Base-by-base conservation (phyloP, 35 echinoderm and acorn worm genomes). In the Eucidaris tribuloides region DNA sequence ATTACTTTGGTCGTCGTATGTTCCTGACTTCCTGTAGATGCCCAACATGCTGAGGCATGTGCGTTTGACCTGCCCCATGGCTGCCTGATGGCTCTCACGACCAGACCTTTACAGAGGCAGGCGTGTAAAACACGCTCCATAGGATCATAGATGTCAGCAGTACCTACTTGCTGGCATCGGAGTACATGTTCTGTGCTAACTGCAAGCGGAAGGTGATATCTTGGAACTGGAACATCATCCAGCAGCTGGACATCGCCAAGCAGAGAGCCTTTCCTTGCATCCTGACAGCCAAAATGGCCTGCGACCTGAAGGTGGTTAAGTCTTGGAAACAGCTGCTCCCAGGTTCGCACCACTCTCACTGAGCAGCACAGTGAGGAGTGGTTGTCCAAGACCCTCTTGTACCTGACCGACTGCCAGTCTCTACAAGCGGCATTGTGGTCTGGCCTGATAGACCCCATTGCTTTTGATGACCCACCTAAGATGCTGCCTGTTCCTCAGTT, bases 1-100 rank as follows among this genome's bases (percentile, higher is more conserved):
- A 52, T 13, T 85, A 85, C 66, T 85, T 45, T 50, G 82, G 36
- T 4, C 82, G 78, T 14, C 24, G 42, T 1, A 29, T 85, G n/a
- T n/a, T n/a, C n/a, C n/a, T n/a, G n/a, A n/a, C 7, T 68, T 85
- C 17, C 34, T 85, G 7, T 85, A 65, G 82, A 76, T 85, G 82
- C 82, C 82, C 30, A 13, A 50, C 24, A 85, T 4, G 37, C 62
- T 85, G 82, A 49, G 82, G 82, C 62, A 77, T 30, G 65, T 85
- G 0, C 40, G 45, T 2, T 22, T 85, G 38, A 17, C 41, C 82
- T 85, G n/a, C n/a, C 60, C 82, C 82, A n/a, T n/a, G n/a, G n/a
- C n/a, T n/a, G n/a, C 82, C 29, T 31, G 46, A 52, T 19, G 55
- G 23, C 15, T 85, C 65, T 77, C 17, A 76, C 4, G 33, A 77